Evolutionary conservation across 2,888 invertebrate species (phyloP), one percentile per base, ranked within the genome.

Genomic region (Limenitis camilla): DNA sequence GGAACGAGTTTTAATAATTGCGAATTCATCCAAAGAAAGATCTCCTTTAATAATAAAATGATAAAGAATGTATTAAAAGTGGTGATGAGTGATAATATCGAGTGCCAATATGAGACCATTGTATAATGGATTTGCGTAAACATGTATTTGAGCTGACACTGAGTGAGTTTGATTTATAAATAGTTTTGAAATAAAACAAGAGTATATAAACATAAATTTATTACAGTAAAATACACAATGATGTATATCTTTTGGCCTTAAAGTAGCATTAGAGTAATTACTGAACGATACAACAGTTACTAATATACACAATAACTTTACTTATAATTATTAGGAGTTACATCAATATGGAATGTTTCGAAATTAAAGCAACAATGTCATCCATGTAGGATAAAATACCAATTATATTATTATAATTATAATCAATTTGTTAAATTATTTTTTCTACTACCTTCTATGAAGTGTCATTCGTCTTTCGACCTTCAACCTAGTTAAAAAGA

Each of bases 171-270:
- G n/a, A n/a, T n/a, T n/a, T n/a, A n/a, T n/a, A n/a, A n/a, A n/a
- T n/a, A n/a, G n/a, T n/a, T n/a, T n/a, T n/a, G n/a, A 54, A 66
- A 69, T 59, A 58, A 70, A 71, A 69, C 56, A 55, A 53, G 38
- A 54, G n/a, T 53, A 45, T 77, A 75, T 77, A 78, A 84, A 83
- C 78, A 81, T 83, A 81, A 72, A 75, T 78, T 84, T 84, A 84
- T 84, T 81, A 77, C 71, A 63, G 68, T 39, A 80, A 83, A 85
- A 84, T 85, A 86, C 84, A 85, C 82, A 82, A 73, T 78, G 74
- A 80, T 84, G 84, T 85, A 83, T 86, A 84, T 83, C 78, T 80
- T 86, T 86, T 84, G 83, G 84, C 83, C 84, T 81, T 83, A 83
- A 65, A 74, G 71, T 80, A 80, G 78, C 79, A 85, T 83, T 82